phyloP scores from a whole-genome alignment of 2,113 vertebrate species.

The Oncorhynchus masou region DNA sequence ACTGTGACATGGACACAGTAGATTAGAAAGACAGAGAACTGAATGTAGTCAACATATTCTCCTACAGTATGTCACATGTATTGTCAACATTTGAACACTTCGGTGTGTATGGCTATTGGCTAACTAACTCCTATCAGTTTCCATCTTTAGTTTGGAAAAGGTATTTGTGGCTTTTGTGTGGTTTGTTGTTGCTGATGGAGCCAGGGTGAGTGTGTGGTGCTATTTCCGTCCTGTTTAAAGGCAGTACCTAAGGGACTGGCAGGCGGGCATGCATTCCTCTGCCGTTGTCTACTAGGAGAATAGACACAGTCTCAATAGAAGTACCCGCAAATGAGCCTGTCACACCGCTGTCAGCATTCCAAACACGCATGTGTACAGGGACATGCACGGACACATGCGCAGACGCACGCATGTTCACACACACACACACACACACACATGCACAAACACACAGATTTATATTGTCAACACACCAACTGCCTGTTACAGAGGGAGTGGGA shows the following conservation, averaged over 20 bases:
- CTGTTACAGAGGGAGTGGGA: neutral
- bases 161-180: slow-evolving; percentile 19
- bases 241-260: slow-evolving; percentile 6
- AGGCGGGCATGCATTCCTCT: slow-evolving; percentile 9
- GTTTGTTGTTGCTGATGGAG: slow-evolving; percentile 27
- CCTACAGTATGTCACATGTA: too few species aligned
- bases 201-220: neutral
- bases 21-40: too few species aligned
- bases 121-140: neutral
- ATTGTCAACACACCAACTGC: neutral
- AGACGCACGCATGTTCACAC: too few species aligned
- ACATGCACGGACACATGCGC: too few species aligned
- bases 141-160: slow-evolving; percentile 5
- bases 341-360: neutral
- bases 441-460: neutral
- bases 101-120: neutral
- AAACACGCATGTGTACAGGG: neutral
- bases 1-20: too few species aligned
- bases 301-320: neutral
- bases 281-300: slow-evolving; percentile 2
- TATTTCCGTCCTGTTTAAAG: slow-evolving; percentile 24
- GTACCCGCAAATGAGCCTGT: too few species aligned
- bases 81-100: neutral
- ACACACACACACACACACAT: too few species aligned
- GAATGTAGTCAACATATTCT: too few species aligned